phyloP scores from a whole-genome alignment of 2,888 invertebrate genomes.

The Bellardia pandia region DNA sequence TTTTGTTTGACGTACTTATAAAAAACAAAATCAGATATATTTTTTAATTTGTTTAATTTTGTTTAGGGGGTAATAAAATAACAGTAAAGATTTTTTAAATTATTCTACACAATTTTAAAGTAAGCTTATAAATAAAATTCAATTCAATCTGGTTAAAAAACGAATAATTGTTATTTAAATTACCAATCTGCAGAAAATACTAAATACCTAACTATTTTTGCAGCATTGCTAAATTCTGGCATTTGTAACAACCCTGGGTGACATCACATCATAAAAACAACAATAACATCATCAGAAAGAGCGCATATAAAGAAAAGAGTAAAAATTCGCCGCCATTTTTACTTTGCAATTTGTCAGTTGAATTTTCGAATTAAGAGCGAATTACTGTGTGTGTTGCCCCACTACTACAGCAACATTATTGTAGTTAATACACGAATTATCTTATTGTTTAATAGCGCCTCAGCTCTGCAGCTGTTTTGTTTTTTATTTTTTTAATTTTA shows the following conservation, averaged over 20 bases:
- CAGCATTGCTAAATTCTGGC: constrained; percentile 39
- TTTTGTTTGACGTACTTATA: too few species aligned
- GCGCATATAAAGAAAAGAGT: constrained; percentile 42
- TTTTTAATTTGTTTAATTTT: not conserved
- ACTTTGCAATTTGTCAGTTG: constrained; percentile 74
- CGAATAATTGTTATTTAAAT: not conserved
- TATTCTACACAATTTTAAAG: not conserved
- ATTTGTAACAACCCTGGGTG: constrained; percentile 66
- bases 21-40: too few species aligned
- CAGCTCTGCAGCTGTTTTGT: constrained; percentile 73
- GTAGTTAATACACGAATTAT: constrained; percentile 64
- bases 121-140: constrained; percentile 30
- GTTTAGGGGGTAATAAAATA: not conserved
- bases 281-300: constrained; percentile 35
- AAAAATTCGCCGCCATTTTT: constrained; percentile 69
- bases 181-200: not conserved
- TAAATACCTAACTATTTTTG: constrained; percentile 42
- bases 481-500: constrained; percentile 63
- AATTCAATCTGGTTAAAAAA: not conserved
- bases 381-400: constrained; percentile 53
- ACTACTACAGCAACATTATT: constrained; percentile 66
- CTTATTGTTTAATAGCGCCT: constrained; percentile 67
- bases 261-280: constrained; percentile 44
- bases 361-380: constrained; percentile 74
- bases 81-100: not conserved